Evolutionary conservation across 2,888 invertebrate genomes (phyloP), one percentile per base, ranked within the genome.

Genomic region (Byasa hedistus): DNA sequence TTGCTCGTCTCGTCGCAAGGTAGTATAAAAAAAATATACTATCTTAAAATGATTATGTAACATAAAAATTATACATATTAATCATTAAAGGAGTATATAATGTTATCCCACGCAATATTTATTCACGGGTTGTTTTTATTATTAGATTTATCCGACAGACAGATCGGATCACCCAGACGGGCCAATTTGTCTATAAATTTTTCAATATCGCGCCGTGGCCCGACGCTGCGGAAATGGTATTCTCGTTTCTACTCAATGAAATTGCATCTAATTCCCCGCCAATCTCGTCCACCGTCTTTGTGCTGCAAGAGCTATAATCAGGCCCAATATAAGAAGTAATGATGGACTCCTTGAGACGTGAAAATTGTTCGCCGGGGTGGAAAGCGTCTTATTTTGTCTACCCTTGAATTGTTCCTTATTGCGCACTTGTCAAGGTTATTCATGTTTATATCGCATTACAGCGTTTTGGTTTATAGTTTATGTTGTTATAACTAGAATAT

Each of bases 251-350:
- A 80, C 75, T 79, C 81, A 83, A 83, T 85, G 82, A 83, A 84
- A 86, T 85, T 84, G 83, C 84, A 79, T 83, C 80, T 85, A 86
- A 86, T 86, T 86, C 79, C 77, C 78, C 69, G 75, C 72, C 76
- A 75, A 82, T 85, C 72, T 72, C 64, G 61, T 65, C 71, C 57
- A 39, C 77, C 77, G 76, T 75, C 76, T 80, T 82, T 80, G 76
- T 80, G 72, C 66, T 17, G 27, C 69, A 70, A 58, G 70, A 73
- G 48, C 58, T 68, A 36, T 61, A 66, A 64, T 66, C 60, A 68
- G 51, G 54, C 36, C 32, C 48, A 51, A n/a, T 54, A 64, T 61
- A 64, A 51, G 27, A 32, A 39, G 24, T 62, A 66, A 59, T 63
- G 61, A 69, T 64, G 64, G 23, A 59, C 55, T 36, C 58, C 48